Evolutionary conservation across 2,113 vertebrate genomes (phyloP).

Genomic region (Recurvirostra avosetta): DNA sequence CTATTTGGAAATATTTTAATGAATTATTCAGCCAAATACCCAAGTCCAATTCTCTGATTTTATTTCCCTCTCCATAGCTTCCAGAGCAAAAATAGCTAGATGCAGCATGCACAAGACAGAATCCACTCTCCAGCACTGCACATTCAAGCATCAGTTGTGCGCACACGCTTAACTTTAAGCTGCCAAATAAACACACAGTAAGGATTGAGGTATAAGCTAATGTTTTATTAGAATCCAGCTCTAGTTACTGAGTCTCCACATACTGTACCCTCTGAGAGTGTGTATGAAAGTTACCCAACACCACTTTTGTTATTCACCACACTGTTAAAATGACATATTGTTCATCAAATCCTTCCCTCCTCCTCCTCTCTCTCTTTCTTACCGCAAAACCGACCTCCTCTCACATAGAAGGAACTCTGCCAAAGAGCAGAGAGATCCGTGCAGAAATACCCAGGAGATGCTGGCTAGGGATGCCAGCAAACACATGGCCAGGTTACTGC

Average conservation of each 20-base stretch:
- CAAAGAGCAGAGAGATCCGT: neutral
- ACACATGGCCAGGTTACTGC: neutral
- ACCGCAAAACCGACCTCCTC: neutral
- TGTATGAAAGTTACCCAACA: neutral
- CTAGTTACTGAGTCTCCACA: neutral
- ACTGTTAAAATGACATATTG: neutral
- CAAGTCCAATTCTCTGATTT: neutral
- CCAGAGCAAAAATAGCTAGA: neutral
- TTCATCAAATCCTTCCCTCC: neutral
- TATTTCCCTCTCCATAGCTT: neutral
- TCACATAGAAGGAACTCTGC: neutral
- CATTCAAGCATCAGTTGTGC: neutral
- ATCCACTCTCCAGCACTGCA: neutral
- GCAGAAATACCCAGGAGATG: neutral
- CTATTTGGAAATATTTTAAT: slow-evolving; percentile 31
- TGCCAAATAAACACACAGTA: neutral
- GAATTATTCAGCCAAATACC: neutral
- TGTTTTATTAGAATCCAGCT: neutral
- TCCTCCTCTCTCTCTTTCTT: neutral
- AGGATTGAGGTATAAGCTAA: neutral
- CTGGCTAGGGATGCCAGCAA: neutral
- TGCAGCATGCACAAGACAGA: neutral
- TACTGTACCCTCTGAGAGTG: neutral
- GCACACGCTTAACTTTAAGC: neutral
- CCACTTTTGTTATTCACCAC: neutral